Evolutionary conservation across 2,888 invertebrate species (phyloP).

Genomic region (Eretmocerus hayati): DNA sequence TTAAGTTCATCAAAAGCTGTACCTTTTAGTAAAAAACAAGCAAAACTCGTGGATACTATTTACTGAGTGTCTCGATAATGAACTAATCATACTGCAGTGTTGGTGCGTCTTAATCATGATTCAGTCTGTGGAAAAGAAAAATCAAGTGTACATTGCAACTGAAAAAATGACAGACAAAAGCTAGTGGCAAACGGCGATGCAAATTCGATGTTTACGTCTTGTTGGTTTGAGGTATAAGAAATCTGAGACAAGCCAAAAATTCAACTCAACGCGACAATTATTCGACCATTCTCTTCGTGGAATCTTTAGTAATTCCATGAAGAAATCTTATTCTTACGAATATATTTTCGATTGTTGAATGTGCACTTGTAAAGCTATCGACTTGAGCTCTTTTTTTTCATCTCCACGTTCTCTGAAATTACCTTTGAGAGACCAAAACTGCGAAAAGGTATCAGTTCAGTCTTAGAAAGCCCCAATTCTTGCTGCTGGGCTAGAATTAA

Average conservation of each 20-base stretch:
- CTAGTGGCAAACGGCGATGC: too few relatives aligned
- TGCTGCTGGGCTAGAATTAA: constrained; percentile 39
- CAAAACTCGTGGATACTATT: constrained; percentile 37
- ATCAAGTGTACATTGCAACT: too few relatives aligned
- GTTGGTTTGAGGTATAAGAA: too few relatives aligned
- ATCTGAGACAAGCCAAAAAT: too few relatives aligned
- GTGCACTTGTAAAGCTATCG: not conserved
- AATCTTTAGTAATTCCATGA: too few relatives aligned
- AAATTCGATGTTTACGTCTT: too few relatives aligned
- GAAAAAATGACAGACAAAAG: too few relatives aligned
- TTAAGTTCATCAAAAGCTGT: constrained; percentile 9
- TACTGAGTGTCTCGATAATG: constrained; percentile 34
- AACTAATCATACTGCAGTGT: constrained; percentile 41
- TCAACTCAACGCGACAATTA: too few relatives aligned
- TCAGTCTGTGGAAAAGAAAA: not conserved
- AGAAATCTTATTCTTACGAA: too few relatives aligned
- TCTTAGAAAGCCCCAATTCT: constrained; percentile 33
- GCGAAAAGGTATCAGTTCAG: constrained; percentile 28
- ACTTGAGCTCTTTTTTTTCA: not conserved
- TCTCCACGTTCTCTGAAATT: not conserved
- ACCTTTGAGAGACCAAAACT: constrained; percentile 15
- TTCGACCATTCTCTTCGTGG: too few relatives aligned
- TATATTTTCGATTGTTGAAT: too few relatives aligned
- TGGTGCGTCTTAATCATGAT: constrained; percentile 36
- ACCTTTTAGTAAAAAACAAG: constrained; percentile 41